Percentiles rank a stretch among this genome's conserved stretches.
phyloP scores from a whole-genome alignment of 2,113 vertebrate genomes.

The Naja naja region DNA sequence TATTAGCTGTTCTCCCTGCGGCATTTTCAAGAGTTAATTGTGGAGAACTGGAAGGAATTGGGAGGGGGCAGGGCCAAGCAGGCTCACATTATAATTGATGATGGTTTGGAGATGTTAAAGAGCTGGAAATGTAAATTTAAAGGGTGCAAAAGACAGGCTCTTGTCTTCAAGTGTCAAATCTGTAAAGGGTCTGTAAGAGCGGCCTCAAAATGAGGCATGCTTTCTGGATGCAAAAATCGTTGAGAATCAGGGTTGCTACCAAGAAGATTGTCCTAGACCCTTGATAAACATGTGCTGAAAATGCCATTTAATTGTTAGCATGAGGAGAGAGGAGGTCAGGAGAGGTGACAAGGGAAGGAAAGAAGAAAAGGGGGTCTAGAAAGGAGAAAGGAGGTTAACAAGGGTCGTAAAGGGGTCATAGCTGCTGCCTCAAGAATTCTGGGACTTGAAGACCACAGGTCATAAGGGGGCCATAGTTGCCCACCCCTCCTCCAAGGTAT shows the following conservation, averaged over 20 bases:
- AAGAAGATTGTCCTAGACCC: background rate
- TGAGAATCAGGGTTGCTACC: background rate
- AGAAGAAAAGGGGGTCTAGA: no score
- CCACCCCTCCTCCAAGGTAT: background rate
- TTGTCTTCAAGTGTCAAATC: background rate
- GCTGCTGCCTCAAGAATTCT: background rate
- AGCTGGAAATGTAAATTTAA: background rate
- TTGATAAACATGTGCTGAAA: background rate
- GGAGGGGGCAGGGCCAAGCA: slow-evolving; percentile 4
- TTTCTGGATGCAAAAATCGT: background rate
- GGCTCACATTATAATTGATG: slow-evolving; percentile 34
- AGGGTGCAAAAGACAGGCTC: background rate
- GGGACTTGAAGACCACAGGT: background rate
- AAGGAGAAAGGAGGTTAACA: background rate
- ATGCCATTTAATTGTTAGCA: background rate
- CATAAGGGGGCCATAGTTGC: background rate
- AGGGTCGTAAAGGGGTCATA: background rate
- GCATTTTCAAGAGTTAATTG: slow-evolving; percentile 57
- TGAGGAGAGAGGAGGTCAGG: no score
- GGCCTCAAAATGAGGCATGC: background rate
- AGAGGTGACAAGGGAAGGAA: no score
- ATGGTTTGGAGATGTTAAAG: slow-evolving; percentile 39
- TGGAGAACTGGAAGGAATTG: slow-evolving; percentile 59
- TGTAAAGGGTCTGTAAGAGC: background rate
- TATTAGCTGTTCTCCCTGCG: slow-evolving; percentile 55